Conservation (phyloP, 2,797 vertebrate species). For the Poeciliopsis infans region DNA sequence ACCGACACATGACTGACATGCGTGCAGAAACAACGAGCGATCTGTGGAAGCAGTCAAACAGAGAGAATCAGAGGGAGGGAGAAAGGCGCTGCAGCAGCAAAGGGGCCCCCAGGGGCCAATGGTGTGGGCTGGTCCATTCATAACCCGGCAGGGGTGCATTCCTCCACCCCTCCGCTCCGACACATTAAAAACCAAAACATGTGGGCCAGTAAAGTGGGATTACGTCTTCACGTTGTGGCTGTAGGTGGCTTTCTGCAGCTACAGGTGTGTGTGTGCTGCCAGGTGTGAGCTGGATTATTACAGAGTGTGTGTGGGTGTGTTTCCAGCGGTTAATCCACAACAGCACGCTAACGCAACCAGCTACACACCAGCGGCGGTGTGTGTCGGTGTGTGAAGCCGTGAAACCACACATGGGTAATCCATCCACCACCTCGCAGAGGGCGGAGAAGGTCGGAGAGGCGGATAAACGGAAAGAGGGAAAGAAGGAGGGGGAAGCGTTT, state of each 20-base stretch:
- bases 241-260: slow-evolving; percentile 44
- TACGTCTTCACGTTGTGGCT: slow-evolving; percentile 5
- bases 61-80: slow-evolving; percentile 53
- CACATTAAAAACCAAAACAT: slow-evolving; percentile 69
- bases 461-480: slow-evolving; percentile 54
- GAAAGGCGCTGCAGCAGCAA: slow-evolving; percentile 39
- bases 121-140: slow-evolving; percentile 56
- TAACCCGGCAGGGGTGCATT: slow-evolving; percentile 80
- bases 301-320: slow-evolving; percentile 25
- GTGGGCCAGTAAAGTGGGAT: slow-evolving; percentile 66
- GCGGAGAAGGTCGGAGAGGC: slow-evolving; percentile 47
- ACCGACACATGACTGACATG: slow-evolving; percentile 40
- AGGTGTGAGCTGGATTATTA: slow-evolving; percentile 38
- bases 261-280: slow-evolving; percentile 41
- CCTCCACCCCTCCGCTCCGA: slow-evolving; percentile 76
- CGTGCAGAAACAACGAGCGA: slow-evolving; percentile 68
- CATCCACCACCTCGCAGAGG: slow-evolving; percentile 62
- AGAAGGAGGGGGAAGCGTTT: neutral
- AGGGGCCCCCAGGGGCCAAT: slow-evolving; percentile 55
- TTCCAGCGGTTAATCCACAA: slow-evolving; percentile 91
- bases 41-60: slow-evolving; percentile 18
- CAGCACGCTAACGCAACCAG: slow-evolving; percentile 89
- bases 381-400: slow-evolving; percentile 34
- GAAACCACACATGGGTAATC: slow-evolving; percentile 66
- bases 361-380: slow-evolving; percentile 37